A percentile compares a stretch with the other conserved stretches of the same genome.
phyloP scores from a whole-genome alignment of 2,113 vertebrate species.

The Pachycephala philippinensis region DNA sequence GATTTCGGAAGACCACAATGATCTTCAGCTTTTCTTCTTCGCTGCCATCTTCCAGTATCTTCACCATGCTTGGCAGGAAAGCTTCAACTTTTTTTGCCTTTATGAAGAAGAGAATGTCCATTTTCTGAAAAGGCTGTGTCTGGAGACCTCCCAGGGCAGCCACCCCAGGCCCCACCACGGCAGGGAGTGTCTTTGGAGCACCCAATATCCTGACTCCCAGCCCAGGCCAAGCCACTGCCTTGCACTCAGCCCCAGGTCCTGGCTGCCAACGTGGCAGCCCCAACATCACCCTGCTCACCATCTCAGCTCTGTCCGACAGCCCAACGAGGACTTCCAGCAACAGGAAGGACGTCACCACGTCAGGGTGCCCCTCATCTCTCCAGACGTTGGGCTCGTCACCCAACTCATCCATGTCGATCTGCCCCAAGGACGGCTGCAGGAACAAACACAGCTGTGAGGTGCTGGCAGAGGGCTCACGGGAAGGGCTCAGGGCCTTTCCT shows the following conservation, averaged over 20 bases:
- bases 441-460: background rate
- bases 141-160: background rate
- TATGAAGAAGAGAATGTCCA: background rate
- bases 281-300: background rate
- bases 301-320: background rate
- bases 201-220: background rate
- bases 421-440: background rate
- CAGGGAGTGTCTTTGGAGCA: background rate
- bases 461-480: background rate
- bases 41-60: background rate
- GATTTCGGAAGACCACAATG: background rate
- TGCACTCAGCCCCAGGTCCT: background rate
- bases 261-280: background rate
- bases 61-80: background rate
- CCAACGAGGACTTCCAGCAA: background rate
- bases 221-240: background rate
- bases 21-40: background rate
- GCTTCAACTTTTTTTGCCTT: background rate
- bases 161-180: accelerated
- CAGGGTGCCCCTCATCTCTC: accelerated
- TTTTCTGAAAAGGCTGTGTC: background rate
- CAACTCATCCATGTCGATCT: background rate
- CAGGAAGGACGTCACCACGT: accelerated
- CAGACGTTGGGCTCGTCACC: accelerated
- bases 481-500: background rate